Percentiles rank a stretch among this genome's conserved stretches.
Conservation (phyloP, 2,888 invertebrate species). For the Orgyia antiqua region DNA sequence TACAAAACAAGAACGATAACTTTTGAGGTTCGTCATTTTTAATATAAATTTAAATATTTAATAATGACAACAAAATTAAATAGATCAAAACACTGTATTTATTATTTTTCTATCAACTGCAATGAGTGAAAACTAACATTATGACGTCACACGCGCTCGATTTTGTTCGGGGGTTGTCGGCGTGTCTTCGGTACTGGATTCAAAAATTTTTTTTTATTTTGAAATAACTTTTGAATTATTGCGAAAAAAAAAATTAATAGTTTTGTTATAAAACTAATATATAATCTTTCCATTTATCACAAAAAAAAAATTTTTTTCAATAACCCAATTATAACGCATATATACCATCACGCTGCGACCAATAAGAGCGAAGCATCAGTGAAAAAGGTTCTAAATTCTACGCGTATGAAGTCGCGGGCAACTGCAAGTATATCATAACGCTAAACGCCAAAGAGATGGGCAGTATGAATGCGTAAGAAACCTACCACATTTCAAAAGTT, state of each 20-base stretch:
- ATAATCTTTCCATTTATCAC: background rate
- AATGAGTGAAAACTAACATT: too few relatives aligned
- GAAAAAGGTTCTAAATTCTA: too few relatives aligned
- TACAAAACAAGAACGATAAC: background rate
- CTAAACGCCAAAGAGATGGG: too few relatives aligned
- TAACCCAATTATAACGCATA: background rate
- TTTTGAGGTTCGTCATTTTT: constrained; percentile 2
- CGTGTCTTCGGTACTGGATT: constrained; percentile 1
- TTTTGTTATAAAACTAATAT: constrained; percentile 1
- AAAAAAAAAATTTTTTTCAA: background rate
- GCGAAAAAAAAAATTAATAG: background rate
- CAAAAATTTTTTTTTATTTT: background rate
- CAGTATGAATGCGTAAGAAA: too few relatives aligned
- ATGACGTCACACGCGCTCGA: too few relatives aligned
- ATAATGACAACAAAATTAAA: constrained; percentile 1
- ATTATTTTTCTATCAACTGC: too few relatives aligned
- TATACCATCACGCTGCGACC: background rate
- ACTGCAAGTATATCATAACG: too few relatives aligned
- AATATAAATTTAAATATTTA: background rate
- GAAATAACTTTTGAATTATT: background rate
- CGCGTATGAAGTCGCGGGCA: too few relatives aligned
- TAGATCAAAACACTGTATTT: background rate
- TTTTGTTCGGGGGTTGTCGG: background rate
- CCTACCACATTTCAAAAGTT: too few relatives aligned
- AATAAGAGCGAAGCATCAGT: too few relatives aligned